These are phyloP conservation scores for Timema cristinae DNA, from an alignment of 2,888 invertebrate species.

Conservation along the genomic window DNA sequence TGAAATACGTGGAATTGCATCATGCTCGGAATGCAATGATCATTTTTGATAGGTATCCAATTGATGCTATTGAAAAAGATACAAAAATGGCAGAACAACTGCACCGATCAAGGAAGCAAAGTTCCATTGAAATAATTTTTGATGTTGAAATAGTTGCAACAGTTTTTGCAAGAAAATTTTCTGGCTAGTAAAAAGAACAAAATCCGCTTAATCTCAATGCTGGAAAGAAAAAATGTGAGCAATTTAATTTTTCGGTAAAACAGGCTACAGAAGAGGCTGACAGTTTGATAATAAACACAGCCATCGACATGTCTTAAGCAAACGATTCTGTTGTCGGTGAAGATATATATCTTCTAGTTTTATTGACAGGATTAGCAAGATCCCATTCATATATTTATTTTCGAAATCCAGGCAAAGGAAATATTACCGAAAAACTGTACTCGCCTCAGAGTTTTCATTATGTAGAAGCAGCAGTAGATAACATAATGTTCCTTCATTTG, in stretches of 20 bases:
- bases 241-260: no score
- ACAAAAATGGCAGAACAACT: background rate
- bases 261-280: conserved; percentile 1
- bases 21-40: no score
- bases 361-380: background rate
- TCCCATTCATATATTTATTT: background rate
- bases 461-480: conserved; percentile 1
- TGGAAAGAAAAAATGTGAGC: no score
- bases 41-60: no score
- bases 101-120: no score
- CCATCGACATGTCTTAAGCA: background rate
- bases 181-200: background rate
- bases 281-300: conserved; percentile 1
- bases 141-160: no score
- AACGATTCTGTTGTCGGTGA: background rate
- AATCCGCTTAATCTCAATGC: no score
- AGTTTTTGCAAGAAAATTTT: no score
- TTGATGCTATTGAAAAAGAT: no score
- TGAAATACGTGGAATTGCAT: no score
- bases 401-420: background rate
- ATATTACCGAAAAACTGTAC: background rate
- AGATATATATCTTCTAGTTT: background rate
- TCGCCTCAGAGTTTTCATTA: background rate
- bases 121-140: no score
- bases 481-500: conserved; percentile 1